phyloP scores from a whole-genome alignment of 2,888 invertebrate species.

The Hydroisotoma schaefferi region DNA sequence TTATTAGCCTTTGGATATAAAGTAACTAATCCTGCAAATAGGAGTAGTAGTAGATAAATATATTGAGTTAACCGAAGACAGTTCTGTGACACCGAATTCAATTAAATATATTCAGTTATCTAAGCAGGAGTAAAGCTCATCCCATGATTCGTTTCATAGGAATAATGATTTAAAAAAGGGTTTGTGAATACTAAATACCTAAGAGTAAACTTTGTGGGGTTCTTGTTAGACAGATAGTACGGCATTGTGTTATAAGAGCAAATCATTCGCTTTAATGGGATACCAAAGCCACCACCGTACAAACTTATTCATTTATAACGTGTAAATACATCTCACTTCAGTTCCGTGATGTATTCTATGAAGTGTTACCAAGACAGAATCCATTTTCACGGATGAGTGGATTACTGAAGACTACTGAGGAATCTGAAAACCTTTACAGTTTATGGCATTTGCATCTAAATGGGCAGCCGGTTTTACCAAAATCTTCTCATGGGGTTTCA shows the following conservation, averaged over 20 bases:
- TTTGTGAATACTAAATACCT: neutral
- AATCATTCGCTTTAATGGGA: slow-evolving; percentile 1
- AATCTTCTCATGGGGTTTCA: neutral
- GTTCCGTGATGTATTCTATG: too few relatives aligned
- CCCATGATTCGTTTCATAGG: too few relatives aligned
- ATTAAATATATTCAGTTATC: too few relatives aligned
- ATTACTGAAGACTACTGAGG: slow-evolving; percentile 6
- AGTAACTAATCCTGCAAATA: too few relatives aligned
- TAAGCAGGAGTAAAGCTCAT: too few relatives aligned
- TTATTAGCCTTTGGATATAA: too few relatives aligned
- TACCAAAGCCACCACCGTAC: neutral
- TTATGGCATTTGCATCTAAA: slow-evolving; percentile 17
- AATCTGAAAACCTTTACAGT: slow-evolving; percentile 10
- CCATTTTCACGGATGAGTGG: slow-evolving; percentile 19
- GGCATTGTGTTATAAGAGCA: slow-evolving; percentile 2
- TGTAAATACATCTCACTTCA: too few relatives aligned
- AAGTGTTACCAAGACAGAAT: slow-evolving; percentile 17
- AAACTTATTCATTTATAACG: neutral
- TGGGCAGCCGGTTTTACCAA: slow-evolving; percentile 2
- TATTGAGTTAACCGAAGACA: too few relatives aligned
- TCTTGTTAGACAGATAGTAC: neutral
- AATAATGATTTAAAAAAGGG: neutral
- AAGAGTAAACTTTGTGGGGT: neutral
- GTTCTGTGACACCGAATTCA: too few relatives aligned
- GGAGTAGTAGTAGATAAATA: too few relatives aligned